A percentile compares a stretch with the other conserved stretches of the same genome.
Evolutionary conservation across 2,797 vertebrate species (phyloP).

Genomic region (Sebastes glaucus): DNA sequence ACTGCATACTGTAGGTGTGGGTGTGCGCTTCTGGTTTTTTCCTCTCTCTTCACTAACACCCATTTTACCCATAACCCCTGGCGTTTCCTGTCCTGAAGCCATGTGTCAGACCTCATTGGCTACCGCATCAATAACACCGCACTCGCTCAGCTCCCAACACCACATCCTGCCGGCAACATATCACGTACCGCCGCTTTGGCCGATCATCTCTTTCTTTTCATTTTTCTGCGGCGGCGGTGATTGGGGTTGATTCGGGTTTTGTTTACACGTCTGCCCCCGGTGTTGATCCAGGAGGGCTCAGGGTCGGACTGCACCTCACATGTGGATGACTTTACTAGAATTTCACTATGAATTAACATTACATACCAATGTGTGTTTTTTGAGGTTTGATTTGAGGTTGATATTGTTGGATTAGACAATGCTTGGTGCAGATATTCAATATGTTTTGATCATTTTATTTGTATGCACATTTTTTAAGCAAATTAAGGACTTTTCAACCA

Average conservation of each 20-base stretch:
- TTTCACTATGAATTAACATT: background rate
- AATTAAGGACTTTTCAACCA: background rate
- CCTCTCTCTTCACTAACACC: conserved; percentile 66
- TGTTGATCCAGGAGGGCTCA: conserved; percentile 16
- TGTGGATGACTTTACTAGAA: background rate
- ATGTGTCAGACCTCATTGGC: conserved; percentile 78
- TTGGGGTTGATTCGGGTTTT: conserved; percentile 53
- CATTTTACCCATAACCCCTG: conserved; percentile 79
- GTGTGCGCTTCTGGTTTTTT: conserved; percentile 53
- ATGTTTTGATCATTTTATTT: background rate
- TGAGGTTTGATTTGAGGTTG: background rate
- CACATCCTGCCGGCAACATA: conserved; percentile 42
- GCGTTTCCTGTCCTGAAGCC: conserved; percentile 78
- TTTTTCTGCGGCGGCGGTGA: conserved; percentile 18
- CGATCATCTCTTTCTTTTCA: conserved; percentile 26
- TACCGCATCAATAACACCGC: conserved; percentile 69
- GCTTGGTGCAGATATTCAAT: background rate
- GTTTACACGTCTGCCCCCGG: conserved; percentile 47
- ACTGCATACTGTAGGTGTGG: conserved; percentile 48
- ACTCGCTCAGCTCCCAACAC: conserved; percentile 45
- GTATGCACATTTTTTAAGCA: background rate
- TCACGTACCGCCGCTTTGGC: conserved; percentile 46
- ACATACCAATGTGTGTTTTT: background rate
- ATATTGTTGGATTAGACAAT: background rate
- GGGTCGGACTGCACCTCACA: background rate